Conservation (phyloP, 2,113 vertebrate species). For the Hippocampus barbouri region DNA sequence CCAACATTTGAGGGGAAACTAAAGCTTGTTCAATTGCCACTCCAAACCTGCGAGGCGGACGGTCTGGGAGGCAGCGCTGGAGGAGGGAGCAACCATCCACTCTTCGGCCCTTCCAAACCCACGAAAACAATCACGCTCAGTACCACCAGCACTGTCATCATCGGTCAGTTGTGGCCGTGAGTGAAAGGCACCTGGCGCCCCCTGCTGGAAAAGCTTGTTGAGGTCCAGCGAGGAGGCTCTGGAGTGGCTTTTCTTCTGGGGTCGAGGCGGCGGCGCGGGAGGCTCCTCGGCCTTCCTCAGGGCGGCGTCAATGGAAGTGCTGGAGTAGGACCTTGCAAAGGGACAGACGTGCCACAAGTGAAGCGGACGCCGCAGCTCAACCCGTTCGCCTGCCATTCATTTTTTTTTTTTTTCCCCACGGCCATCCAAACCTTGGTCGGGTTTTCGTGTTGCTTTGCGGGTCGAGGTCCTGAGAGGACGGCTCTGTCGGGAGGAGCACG, state of each 20-base stretch:
- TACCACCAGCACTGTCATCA: no score
- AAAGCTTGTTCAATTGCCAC: no score
- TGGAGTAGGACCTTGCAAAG: conserved; percentile 85
- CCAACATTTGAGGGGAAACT: no score
- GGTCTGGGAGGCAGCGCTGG: conserved; percentile 90
- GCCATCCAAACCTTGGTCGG: conserved; percentile 63
- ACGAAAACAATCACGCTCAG: background rate
- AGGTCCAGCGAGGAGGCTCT: conserved; percentile 96
- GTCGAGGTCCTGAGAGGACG: conserved; percentile 54
- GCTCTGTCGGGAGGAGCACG: conserved; percentile 47
- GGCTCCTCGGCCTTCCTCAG: conserved; percentile 91
- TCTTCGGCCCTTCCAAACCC: conserved; percentile 68
- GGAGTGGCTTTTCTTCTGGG: conserved; percentile 94
- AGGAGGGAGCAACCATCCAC: conserved; percentile 80
- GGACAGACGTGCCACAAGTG: no score
- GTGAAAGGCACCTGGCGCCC: conserved; percentile 72
- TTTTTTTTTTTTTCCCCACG: no score
- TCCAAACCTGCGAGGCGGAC: conserved; percentile 78
- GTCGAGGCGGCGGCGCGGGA: conserved; percentile 91
- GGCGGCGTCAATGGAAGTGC: conserved; percentile 90
- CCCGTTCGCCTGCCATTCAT: background rate
- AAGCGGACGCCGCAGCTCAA: background rate
- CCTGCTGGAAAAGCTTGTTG: conserved; percentile 93
- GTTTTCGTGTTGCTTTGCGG: conserved; percentile 61
- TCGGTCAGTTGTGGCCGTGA: background rate